phyloP scores from a whole-genome alignment of 2,888 invertebrate species.

The Spilarctia lutea region DNA sequence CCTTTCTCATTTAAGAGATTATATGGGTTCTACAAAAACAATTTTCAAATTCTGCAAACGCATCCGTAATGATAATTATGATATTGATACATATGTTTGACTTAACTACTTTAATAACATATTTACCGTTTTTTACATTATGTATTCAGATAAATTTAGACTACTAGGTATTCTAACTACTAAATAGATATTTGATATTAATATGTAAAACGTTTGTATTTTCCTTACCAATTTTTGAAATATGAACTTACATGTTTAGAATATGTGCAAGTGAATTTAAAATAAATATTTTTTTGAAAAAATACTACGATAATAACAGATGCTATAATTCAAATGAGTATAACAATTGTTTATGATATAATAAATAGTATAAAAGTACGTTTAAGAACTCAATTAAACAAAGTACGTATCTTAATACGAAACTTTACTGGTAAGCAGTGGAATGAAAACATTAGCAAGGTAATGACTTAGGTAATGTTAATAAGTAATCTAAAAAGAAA shows the following conservation, averaged over 20 bases:
- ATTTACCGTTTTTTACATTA: constrained; percentile 21
- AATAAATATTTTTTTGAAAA: neutral
- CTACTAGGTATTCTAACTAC: constrained; percentile 35
- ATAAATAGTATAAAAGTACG: neutral
- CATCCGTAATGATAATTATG: neutral
- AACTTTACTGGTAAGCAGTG: constrained; percentile 34
- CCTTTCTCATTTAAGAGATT: neutral
- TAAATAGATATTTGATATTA: constrained; percentile 23
- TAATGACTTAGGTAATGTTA: neutral
- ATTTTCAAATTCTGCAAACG: neutral
- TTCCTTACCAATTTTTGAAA: neutral
- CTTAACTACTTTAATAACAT: constrained; percentile 27
- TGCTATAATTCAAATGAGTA: constrained; percentile 27
- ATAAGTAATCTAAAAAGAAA: neutral
- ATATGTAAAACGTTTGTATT: constrained; percentile 17
- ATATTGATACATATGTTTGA: neutral
- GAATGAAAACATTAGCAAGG: constrained; percentile 24
- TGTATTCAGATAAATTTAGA: constrained; percentile 34
- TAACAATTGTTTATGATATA: constrained; percentile 25
- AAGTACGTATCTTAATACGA: neutral
- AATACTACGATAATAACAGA: neutral
- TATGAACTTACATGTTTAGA: neutral
- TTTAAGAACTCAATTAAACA: neutral
- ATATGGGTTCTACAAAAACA: constrained; percentile 2
- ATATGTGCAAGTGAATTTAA: neutral